Evolutionary conservation across 2,888 invertebrate species (phyloP), one percentile per base, ranked within the genome.

Genomic region (Villa cingulata): DNA sequence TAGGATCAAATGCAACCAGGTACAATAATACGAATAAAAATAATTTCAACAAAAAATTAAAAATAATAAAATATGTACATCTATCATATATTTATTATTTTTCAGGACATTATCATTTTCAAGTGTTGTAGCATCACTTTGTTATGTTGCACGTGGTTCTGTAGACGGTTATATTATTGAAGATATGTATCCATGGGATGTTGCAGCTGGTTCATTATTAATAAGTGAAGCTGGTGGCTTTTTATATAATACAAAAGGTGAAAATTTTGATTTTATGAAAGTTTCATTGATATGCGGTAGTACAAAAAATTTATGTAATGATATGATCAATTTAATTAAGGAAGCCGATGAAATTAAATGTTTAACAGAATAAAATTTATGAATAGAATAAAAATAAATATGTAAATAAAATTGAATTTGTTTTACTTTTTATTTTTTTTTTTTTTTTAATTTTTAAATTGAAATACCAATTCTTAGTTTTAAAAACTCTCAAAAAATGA

Each of bases 121-220:
- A 5, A 81, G 80, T 50, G 83, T 84, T 17, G 83, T 85, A 4
- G 64, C 86, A 54, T 73, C 78, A 48, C 70, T 86, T 60, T 80
- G 82, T 54, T 76, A 78, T 61, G 76, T 88, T 2, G 86, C 88
- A 2, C 72, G 72, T 54, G 88, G 87, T 4, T 68, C 70, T 48
- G 65, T 77, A 40, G 83, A 85, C 62, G 78, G 75, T 23, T 82
- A 80, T 62, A 77, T 78, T 53, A 81, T 82, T 59, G 80, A 81
- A 60, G 78, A 78, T 40, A 72, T 86, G 55, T 78, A 82, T 57
- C 76, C 80, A 34, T 88, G 87, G 88, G 87, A 88, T 63, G 77
- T 83, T 41, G 79, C 83, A 17, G 87, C 86, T 6, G 84, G 82
- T 15, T 74, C 72, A 46, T 62, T 88, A 40, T 78, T 89, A 37